Conservation (phyloP, 2,797 vertebrate species). For the Coreius guichenoti region DNA sequence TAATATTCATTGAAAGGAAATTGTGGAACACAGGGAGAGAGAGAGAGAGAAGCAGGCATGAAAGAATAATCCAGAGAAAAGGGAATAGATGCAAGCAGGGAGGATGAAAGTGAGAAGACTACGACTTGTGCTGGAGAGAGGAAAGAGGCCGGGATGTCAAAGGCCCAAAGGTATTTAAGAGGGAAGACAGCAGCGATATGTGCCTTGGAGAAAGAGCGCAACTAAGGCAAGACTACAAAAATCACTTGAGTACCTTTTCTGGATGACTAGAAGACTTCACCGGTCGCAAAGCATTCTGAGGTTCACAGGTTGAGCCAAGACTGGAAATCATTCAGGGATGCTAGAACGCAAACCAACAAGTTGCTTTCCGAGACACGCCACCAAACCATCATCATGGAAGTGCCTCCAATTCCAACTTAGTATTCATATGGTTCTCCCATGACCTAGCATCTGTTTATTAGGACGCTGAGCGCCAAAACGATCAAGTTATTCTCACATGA, state of each 20-base stretch:
- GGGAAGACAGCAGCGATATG: neutral
- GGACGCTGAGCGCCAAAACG: neutral
- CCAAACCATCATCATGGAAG: neutral
- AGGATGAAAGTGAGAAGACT: constrained; percentile 28
- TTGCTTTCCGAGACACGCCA: neutral
- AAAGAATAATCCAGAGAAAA: constrained; percentile 27
- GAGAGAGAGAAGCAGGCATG: constrained; percentile 11
- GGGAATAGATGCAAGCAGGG: constrained; percentile 19
- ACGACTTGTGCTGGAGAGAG: neutral
- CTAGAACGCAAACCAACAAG: neutral
- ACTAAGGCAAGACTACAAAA: neutral
- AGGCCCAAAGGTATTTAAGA: constrained; percentile 15
- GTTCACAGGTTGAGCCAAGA: neutral
- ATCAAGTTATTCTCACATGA: constrained; percentile 38
- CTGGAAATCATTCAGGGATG: neutral
- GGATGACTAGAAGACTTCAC: constrained; percentile 1
- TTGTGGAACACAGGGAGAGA: constrained; percentile 42
- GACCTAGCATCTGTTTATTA: constrained; percentile 41
- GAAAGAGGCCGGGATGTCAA: constrained; percentile 8
- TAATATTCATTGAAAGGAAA: constrained; percentile 67
- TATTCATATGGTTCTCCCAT: neutral
- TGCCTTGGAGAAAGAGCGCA: neutral
- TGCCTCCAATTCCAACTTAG: neutral
- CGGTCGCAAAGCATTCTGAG: neutral
- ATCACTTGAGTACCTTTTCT: neutral